A percentile compares a stretch with the other conserved stretches of the same genome.
phyloP scores from a whole-genome alignment of 2,113 vertebrate genomes.

The Terrapene triunguis region DNA sequence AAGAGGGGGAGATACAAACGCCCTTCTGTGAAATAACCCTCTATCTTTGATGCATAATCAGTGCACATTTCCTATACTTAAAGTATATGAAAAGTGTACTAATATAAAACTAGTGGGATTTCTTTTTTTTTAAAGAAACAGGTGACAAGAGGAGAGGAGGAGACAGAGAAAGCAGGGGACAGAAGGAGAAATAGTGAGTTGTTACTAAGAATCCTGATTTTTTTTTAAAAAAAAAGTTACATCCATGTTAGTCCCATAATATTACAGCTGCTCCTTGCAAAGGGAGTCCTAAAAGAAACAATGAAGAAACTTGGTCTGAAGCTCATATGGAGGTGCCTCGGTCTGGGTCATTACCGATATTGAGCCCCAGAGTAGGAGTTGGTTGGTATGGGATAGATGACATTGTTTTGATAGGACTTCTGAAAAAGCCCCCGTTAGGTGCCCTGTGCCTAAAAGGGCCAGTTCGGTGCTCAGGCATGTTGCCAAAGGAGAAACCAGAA shows the following conservation, averaged over 20 bases:
- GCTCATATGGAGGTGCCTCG: constrained; percentile 98
- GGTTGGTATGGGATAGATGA: constrained; percentile 98
- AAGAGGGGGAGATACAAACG: constrained; percentile 63
- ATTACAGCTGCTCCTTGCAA: constrained; percentile 84
- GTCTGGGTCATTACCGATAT: constrained; percentile 96
- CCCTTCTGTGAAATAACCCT: constrained; percentile 77
- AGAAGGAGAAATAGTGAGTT: constrained; percentile 73
- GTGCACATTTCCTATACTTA: constrained; percentile 73
- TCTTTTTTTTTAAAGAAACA: constrained; percentile 41
- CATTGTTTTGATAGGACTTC: constrained; percentile 99
- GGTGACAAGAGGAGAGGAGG: constrained; percentile 65
- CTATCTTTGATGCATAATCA: constrained; percentile 61
- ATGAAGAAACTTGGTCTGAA: constrained; percentile 75
- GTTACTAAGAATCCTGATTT: constrained; percentile 81
- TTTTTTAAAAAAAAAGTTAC: constrained; percentile 80
- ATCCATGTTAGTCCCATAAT: constrained; percentile 89
- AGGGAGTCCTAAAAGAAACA: constrained; percentile 84
- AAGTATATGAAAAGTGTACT: constrained; percentile 79
- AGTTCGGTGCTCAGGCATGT: constrained; percentile 96
- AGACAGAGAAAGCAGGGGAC: constrained; percentile 32
- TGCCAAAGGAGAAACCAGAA: constrained; percentile 95
- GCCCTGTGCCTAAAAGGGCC: constrained; percentile 98
- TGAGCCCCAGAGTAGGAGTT: constrained; percentile 96
- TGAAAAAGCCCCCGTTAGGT: constrained; percentile 98
- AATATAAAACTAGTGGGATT: constrained; percentile 68